These are phyloP conservation scores for Holacanthella duospinosa DNA, from an alignment of 2,888 invertebrate genomes.

Conservation along the genomic window DNA sequence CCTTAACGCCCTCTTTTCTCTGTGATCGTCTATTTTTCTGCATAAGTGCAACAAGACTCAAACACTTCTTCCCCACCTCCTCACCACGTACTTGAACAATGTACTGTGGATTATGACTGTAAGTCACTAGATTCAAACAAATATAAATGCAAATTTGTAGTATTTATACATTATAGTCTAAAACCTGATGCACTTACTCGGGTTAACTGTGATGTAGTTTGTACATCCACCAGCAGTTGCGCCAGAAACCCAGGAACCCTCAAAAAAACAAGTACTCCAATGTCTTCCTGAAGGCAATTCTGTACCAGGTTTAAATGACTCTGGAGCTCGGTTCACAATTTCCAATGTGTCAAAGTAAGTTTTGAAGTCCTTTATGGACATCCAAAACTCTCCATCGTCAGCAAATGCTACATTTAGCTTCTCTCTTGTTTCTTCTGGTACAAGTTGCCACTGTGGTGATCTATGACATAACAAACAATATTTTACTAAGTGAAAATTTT, in stretches of 20 bases:
- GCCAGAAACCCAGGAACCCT: slow-evolving; percentile 83
- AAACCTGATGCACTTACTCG: background rate
- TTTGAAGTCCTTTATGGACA: slow-evolving; percentile 46
- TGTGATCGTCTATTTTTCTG: slow-evolving; percentile 90
- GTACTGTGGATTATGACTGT: slow-evolving; percentile 90
- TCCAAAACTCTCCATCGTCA: slow-evolving; percentile 55
- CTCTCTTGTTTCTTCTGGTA: slow-evolving; percentile 43
- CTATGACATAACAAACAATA: too few relatives aligned
- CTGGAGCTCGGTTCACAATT: slow-evolving; percentile 50
- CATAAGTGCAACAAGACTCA: slow-evolving; percentile 86
- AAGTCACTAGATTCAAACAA: slow-evolving; percentile 60
- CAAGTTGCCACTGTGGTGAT: slow-evolving; percentile 49
- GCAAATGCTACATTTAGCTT: slow-evolving; percentile 45
- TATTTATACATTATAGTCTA: too few relatives aligned
- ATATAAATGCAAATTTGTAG: too few relatives aligned
- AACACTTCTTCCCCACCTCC: slow-evolving; percentile 81
- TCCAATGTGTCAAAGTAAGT: slow-evolving; percentile 47
- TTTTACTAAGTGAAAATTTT: too few relatives aligned
- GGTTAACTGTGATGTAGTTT: slow-evolving; percentile 56
- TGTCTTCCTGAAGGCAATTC: too few relatives aligned
- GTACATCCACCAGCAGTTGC: slow-evolving; percentile 94
- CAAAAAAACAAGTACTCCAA: slow-evolving; percentile 88
- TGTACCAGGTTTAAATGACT: slow-evolving; percentile 40
- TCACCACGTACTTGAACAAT: slow-evolving; percentile 59
- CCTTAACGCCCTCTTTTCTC: slow-evolving; percentile 76